Evolutionary conservation across 53 echinoderm and acorn worm species (phyloP), one percentile per base, ranked within the genome.

Genomic region (Stichopus horrens): DNA sequence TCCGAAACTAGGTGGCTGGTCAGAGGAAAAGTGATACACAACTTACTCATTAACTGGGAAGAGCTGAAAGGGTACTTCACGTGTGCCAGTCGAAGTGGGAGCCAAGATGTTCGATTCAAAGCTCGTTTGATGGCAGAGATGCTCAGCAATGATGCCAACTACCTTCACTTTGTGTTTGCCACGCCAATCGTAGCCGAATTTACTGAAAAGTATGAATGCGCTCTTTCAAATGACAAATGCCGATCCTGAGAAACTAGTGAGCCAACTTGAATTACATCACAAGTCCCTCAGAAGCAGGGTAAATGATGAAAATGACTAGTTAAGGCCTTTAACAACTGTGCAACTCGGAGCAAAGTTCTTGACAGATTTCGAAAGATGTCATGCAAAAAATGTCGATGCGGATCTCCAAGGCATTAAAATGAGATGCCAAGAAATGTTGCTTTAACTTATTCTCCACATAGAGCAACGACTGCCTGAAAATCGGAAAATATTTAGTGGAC

Each of bases 381-480:
- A 79, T 18, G 55, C 7, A 53, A 52, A 79, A 7, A 79, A 52
- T 10, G 79, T 8, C 55, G 37, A 79, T 79, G 8, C n/a, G 4
- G 4, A 37, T 37, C 37, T 53, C 37, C 79, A 79, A 79, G 4
- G 18, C 55, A 18, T 79, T 9, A 79, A 79, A 9, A 54, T 51
- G 9, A 79, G 55, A 79, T 79, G 79, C 16, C n/a, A 79, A 79
- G 79, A 79, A 79, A 79, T 79, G 79, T 10, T 79, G 7, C 23
- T 79, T 79, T 5, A 79, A 18, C 79, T 79, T 23, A 52, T 79
- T 8, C 9, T 8, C 37, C 79, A 79, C 1, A 57, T 79, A 51
- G 79, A 79, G 37, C 37, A 37, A 37, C 37, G 37, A 37, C 37
- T 37, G 37, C 37, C 37, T 37, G 79, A 51, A 52, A 79, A 79